phyloP scores from a whole-genome alignment of 2,888 invertebrate genomes.

The Apomyelois bistriatella region DNA sequence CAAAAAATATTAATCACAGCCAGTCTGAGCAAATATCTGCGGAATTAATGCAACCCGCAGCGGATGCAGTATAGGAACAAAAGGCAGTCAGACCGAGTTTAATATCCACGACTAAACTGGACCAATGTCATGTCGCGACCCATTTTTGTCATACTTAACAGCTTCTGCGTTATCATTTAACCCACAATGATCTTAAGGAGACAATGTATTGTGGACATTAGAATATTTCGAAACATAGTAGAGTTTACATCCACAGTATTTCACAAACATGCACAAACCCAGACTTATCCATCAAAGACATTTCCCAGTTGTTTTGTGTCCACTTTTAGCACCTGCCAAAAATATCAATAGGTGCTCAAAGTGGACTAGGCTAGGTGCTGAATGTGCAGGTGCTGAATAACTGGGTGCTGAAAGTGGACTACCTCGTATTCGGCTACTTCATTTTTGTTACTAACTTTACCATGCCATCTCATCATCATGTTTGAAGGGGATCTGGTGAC shows the following conservation, averaged over 20 bases:
- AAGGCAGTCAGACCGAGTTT: not conserved
- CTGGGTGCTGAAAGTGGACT: too few relatives aligned
- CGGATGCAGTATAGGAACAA: slow-evolving; percentile 2
- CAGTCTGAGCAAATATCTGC: not conserved
- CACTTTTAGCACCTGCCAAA: too few relatives aligned
- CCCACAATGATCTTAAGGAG: not conserved
- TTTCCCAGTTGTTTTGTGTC: too few relatives aligned
- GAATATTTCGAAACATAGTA: not conserved
- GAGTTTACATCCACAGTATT: not conserved
- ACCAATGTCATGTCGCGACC: slow-evolving; percentile 3
- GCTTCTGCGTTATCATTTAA: slow-evolving; percentile 3
- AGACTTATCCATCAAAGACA: too few relatives aligned
- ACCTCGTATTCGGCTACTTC: too few relatives aligned
- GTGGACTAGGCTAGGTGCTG: too few relatives aligned
- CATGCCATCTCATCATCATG: too few relatives aligned
- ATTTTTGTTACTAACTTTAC: too few relatives aligned
- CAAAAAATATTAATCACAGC: not conserved
- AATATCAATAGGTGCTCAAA: too few relatives aligned
- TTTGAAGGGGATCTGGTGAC: too few relatives aligned
- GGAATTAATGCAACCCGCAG: not conserved
- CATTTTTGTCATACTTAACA: slow-evolving; percentile 1
- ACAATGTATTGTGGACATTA: not conserved
- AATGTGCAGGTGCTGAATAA: too few relatives aligned
- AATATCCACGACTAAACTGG: not conserved
- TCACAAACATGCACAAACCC: not conserved